Conservation (phyloP, 1,140 invertebrate species). For the Berghia stephanieae region DNA sequence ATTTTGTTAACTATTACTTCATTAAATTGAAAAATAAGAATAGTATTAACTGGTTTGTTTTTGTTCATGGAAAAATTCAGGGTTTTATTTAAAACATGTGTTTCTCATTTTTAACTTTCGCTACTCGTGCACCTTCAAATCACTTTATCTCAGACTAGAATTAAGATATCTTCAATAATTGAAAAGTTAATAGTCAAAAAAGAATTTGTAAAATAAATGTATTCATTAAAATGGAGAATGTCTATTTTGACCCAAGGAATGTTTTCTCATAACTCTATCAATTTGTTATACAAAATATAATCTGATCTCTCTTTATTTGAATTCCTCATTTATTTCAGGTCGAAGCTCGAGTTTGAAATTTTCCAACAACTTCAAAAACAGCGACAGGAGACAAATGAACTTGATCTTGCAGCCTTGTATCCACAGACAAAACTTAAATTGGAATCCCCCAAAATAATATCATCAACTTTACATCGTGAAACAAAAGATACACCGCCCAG, state of each 20-base stretch:
- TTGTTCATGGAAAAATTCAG: too few species aligned
- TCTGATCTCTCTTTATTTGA: background rate
- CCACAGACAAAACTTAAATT: background rate
- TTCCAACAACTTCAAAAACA: slow-evolving; percentile 62
- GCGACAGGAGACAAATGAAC: slow-evolving; percentile 39
- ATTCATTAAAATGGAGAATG: background rate
- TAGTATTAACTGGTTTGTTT: too few species aligned
- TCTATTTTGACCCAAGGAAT: background rate
- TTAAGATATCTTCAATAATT: too few species aligned
- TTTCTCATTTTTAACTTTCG: too few species aligned
- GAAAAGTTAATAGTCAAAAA: too few species aligned
- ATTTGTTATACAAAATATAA: background rate
- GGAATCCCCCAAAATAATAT: slow-evolving; percentile 32
- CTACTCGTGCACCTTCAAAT: too few species aligned
- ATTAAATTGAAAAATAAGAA: too few species aligned
- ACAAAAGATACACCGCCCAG: background rate
- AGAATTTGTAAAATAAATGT: too few species aligned
- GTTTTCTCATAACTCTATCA: background rate
- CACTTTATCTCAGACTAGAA: too few species aligned
- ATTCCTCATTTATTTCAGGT: slow-evolving; percentile 40
- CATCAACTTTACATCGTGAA: background rate
- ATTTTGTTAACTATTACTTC: too few species aligned
- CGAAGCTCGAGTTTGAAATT: slow-evolving; percentile 61
- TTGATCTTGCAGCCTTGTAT: background rate
- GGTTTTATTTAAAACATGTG: too few species aligned